A percentile compares a stretch with the other conserved stretches of the same genome.
Conservation (phyloP, 2,113 vertebrate species). For the Mugil cephalus region DNA sequence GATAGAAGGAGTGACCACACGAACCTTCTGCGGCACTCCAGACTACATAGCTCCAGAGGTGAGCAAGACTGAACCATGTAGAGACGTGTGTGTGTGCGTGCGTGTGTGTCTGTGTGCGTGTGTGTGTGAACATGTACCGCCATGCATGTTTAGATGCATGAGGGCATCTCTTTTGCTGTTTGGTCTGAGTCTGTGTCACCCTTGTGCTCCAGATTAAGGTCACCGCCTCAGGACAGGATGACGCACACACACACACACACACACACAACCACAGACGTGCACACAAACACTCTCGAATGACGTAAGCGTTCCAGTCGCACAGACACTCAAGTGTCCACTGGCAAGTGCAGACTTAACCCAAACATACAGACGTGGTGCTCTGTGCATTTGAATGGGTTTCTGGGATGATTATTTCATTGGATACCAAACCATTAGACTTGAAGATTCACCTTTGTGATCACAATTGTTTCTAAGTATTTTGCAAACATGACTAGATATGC, state of each 20-base stretch:
- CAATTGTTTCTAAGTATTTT: too few relatives aligned
- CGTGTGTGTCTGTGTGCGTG: constrained; percentile 2
- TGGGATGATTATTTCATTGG: neutral
- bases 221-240: constrained; percentile 56
- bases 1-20: constrained; percentile 89
- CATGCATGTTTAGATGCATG: constrained; percentile 26
- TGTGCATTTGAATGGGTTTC: neutral
- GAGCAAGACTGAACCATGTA: constrained; percentile 70
- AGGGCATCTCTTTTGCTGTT: constrained; percentile 62
- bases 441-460: too few relatives aligned
- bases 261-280: neutral
- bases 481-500: too few relatives aligned
- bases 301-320: constrained; percentile 45
- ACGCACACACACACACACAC: constrained; percentile 25
- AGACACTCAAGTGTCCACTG: constrained; percentile 22
- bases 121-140: too few relatives aligned
- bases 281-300: constrained; percentile 40
- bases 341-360: constrained; percentile 44
- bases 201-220: constrained; percentile 69
- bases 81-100: constrained; percentile 9
- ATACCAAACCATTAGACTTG: too few relatives aligned
- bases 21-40: constrained; percentile 98
- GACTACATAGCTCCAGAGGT: constrained; percentile 99
- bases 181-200: constrained; percentile 57
- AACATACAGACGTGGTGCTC: constrained; percentile 25